Base-by-base conservation (phyloP, 2,113 vertebrate genomes). In the Rhineura floridana region DNA sequence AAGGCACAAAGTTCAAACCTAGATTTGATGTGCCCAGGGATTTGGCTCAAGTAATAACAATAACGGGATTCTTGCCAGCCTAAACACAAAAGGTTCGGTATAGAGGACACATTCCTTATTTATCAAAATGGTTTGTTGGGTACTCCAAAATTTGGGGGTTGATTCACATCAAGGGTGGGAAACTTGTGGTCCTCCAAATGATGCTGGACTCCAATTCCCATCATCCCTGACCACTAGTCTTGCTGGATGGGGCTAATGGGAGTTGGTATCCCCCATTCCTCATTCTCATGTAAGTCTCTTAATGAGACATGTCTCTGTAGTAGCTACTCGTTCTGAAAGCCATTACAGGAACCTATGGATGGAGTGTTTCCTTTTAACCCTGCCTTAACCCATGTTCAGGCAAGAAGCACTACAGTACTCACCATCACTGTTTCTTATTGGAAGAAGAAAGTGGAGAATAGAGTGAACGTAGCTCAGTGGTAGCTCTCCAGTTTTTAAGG, bases 31-130 rank as follows among this genome's bases (percentile, higher is more conserved):
- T 76, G 46, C 3, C 44, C 25, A 55, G 78, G 59, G 70, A 76
- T 82, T 42, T 81, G 55, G 46, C 48, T 90, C 88, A 46, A 67
- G 25, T 59, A 72, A 81, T 82, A 88, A 83, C 81, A 13, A 72
- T 91, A 75, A 90, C 72, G 87, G 78, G 91, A 79, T 81, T 84
- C 83, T 59, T 81, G 88, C 80, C 28, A 90, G 33, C 33, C 90
- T 73, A 92, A 85, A 0, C 59, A 90, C 94, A 75, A 52, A 33
- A 44, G 11, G 79, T 25, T 76, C 44, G 46, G 70, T 76, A 25
- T 46, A 55, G 19, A 42, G 39, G 59, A 67, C 44, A 52, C 28
- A 79, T 50, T 67, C 46, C 44, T 78, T 36, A 69, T 79, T 80
- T 86, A 86, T 52, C 7, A 79, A 86, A 79, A 86, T n/a, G n/a